Conservation (phyloP, 2,888 invertebrate species). For the Pecten maximus region DNA sequence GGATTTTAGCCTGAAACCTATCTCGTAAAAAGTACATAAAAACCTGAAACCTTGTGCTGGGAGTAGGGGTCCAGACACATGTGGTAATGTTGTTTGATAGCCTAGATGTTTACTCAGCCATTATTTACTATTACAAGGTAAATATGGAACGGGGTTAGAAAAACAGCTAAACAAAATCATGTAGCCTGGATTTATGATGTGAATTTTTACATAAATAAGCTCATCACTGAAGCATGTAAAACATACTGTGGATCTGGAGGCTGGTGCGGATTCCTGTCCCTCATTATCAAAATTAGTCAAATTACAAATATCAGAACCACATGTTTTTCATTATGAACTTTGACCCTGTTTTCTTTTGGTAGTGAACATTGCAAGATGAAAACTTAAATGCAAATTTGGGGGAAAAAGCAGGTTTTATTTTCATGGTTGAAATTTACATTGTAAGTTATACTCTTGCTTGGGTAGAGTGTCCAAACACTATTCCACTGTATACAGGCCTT, state of each 20-base stretch:
- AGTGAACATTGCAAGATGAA: background rate
- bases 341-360: background rate
- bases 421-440: too few relatives aligned
- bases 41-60: background rate
- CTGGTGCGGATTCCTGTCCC: background rate
- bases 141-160: background rate
- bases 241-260: background rate
- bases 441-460: too few relatives aligned
- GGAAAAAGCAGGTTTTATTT: too few relatives aligned
- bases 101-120: conserved; percentile 32
- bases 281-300: background rate
- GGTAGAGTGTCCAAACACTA: too few relatives aligned
- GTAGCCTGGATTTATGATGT: conserved; percentile 21
- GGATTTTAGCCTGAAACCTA: conserved; percentile 13
- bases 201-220: conserved; percentile 15
- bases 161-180: conserved; percentile 32
- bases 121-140: conserved; percentile 28
- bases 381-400: background rate
- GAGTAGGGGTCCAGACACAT: background rate
- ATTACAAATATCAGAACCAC: conserved; percentile 4
- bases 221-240: background rate
- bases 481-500: too few relatives aligned
- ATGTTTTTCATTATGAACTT: background rate
- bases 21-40: conserved; percentile 30
- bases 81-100: conserved; percentile 29